Conservation (phyloP, 2,888 invertebrate genomes). For the Fabriciana adippe region DNA sequence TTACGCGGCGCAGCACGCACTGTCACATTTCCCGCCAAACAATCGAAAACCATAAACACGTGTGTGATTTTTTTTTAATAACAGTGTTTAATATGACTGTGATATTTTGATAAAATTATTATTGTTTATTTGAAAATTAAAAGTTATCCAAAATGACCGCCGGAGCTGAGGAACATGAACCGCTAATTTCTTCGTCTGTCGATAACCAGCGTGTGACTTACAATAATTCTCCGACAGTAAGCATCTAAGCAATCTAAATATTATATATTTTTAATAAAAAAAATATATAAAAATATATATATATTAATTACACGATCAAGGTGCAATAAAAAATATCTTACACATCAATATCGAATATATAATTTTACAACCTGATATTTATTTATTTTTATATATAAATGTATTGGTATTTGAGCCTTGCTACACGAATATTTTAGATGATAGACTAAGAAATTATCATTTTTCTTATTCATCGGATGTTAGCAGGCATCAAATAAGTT, state of each 20-base stretch:
- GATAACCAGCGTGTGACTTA: slow-evolving; percentile 71
- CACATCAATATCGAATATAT: too few species aligned
- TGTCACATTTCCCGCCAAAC: slow-evolving; percentile 50
- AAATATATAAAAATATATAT: neutral
- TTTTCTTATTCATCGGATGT: neutral
- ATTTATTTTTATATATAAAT: too few species aligned
- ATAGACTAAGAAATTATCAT: too few species aligned
- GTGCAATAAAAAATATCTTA: too few species aligned
- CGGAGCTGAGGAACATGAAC: slow-evolving; percentile 76
- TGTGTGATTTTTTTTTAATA: slow-evolving; percentile 36
- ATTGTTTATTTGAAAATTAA: slow-evolving; percentile 21
- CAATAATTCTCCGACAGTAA: slow-evolving; percentile 67
- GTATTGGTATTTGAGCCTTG: too few species aligned
- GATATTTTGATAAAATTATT: slow-evolving; percentile 39
- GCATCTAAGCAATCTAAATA: slow-evolving; percentile 28
- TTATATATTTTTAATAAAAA: neutral
- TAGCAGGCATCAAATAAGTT: neutral
- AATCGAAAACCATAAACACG: slow-evolving; percentile 25
- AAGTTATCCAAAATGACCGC: slow-evolving; percentile 63
- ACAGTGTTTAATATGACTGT: slow-evolving; percentile 50
- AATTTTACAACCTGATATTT: too few species aligned
- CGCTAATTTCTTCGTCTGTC: slow-evolving; percentile 71
- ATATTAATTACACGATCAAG: too few species aligned
- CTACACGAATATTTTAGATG: too few species aligned
- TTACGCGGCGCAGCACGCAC: slow-evolving; percentile 37